Evolutionary conservation across 2,797 vertebrate genomes (phyloP).

Genomic region (Falco naumanni): DNA sequence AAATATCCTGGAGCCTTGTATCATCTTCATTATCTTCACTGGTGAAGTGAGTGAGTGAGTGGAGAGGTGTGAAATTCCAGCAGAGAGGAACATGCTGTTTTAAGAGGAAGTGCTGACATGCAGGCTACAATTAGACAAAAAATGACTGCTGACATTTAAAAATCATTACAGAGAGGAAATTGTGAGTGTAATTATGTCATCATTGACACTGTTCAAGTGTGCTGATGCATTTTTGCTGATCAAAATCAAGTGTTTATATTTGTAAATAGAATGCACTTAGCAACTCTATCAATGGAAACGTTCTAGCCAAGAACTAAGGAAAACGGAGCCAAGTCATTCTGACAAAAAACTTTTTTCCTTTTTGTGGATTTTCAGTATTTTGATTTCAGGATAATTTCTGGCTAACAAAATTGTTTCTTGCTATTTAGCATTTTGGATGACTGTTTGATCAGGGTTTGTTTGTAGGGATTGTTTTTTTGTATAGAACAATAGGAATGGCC

Average conservation of each 20-base stretch:
- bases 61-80: conserved; percentile 75
- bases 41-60: conserved; percentile 60
- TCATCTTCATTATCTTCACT: conserved; percentile 67
- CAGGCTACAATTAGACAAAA: conserved; percentile 71
- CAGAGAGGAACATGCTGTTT: conserved; percentile 63
- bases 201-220: conserved; percentile 60
- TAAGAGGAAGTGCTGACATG: conserved; percentile 71
- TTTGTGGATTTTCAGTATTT: conserved; percentile 6
- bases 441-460: background rate
- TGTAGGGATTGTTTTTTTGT: background rate
- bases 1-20: conserved; percentile 27
- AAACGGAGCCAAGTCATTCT: conserved; percentile 4
- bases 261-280: conserved; percentile 68
- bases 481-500: background rate
- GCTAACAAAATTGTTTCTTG: background rate
- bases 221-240: conserved; percentile 62
- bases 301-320: conserved; percentile 26
- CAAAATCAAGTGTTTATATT: conserved; percentile 68
- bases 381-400: background rate
- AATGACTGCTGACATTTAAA: conserved; percentile 75
- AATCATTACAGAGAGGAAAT: conserved; percentile 73
- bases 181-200: conserved; percentile 70
- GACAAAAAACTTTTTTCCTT: background rate
- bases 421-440: background rate
- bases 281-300: conserved; percentile 42